Conservation (phyloP, 1,140 invertebrate species). For the Drosophila funebris region DNA sequence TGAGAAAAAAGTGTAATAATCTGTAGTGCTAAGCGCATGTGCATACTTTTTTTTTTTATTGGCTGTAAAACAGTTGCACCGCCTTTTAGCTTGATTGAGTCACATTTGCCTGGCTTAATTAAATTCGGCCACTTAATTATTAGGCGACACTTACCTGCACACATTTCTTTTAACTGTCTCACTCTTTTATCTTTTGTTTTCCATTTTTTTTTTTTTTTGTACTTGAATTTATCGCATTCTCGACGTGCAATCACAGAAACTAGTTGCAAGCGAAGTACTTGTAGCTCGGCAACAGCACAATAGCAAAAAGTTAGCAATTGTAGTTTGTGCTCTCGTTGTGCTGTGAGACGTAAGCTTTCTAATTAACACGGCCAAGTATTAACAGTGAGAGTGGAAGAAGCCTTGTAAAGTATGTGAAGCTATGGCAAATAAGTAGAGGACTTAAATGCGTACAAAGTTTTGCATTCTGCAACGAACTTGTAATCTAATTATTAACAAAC, state of each 20-base stretch:
- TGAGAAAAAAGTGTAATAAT: background rate
- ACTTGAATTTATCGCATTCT: constrained; percentile 37
- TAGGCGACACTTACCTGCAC: constrained; percentile 17
- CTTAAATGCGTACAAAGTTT: background rate
- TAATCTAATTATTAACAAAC: no score
- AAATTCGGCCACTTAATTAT: constrained; percentile 40
- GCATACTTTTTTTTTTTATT: constrained; percentile 49
- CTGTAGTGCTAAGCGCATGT: constrained; percentile 27
- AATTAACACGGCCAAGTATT: constrained; percentile 29
- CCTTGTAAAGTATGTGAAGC: background rate
- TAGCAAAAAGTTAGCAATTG: constrained; percentile 18
- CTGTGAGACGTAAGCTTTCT: constrained; percentile 23
- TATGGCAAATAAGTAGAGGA: no score
- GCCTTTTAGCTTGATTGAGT: constrained; percentile 52
- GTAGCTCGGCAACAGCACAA: background rate
- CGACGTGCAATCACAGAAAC: constrained; percentile 9
- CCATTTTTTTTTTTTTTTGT: background rate
- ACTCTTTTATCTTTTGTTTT: background rate
- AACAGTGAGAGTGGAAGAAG: background rate
- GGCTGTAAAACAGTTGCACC: constrained; percentile 33
- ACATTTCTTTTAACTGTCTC: background rate
- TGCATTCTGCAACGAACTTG: no score
- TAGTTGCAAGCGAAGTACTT: constrained; percentile 1
- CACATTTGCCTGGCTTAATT: constrained; percentile 35
- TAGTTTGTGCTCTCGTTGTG: background rate